Percentiles rank a stretch among this genome's conserved stretches.
phyloP scores from a whole-genome alignment of 1,140 invertebrate species.

The Brachionus manjavacas region DNA sequence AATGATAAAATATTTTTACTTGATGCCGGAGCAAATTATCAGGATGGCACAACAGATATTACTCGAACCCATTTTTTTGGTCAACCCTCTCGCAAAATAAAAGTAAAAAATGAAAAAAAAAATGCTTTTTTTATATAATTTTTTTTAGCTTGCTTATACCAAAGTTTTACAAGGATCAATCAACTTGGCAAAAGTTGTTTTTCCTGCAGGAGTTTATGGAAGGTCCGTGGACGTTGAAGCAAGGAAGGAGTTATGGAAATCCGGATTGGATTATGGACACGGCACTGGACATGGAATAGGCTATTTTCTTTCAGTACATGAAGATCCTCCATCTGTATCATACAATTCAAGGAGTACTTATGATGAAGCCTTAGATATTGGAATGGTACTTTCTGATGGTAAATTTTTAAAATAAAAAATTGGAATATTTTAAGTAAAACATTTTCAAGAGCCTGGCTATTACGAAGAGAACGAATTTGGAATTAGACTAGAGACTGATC shows the following conservation, averaged over 20 bases:
- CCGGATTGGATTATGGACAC: conserved; percentile 87
- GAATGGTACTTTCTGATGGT: conserved; percentile 42
- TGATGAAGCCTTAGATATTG: conserved; percentile 45
- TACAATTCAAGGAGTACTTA: not conserved
- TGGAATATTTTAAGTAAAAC: not conserved
- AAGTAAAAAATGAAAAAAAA: conserved; percentile 62
- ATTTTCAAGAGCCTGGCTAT: conserved; percentile 62
- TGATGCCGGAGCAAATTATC: conserved; percentile 79
- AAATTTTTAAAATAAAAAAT: not conserved
- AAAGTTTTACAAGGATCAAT: conserved; percentile 74
- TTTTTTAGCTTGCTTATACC: conserved; percentile 64
- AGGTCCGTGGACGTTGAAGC: conserved; percentile 80
- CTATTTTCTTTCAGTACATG: conserved; percentile 90
- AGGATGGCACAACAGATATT: conserved; percentile 78
- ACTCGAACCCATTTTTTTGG: conserved; percentile 87
- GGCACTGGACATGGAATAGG: conserved; percentile 94
- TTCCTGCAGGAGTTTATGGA: conserved; percentile 61
- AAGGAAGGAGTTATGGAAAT: conserved; percentile 77
- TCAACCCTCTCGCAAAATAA: conserved; percentile 69
- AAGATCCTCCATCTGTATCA: conserved; percentile 53
- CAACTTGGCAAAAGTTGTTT: conserved; percentile 69
- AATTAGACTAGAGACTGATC: conserved; percentile 84
- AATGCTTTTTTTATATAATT: not conserved
- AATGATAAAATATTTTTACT: conserved; percentile 74
- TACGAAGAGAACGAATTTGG: conserved; percentile 78